These are phyloP conservation scores for Limnephilus auricula DNA, from an alignment of 2,888 invertebrate genomes.

Conservation along the genomic window DNA sequence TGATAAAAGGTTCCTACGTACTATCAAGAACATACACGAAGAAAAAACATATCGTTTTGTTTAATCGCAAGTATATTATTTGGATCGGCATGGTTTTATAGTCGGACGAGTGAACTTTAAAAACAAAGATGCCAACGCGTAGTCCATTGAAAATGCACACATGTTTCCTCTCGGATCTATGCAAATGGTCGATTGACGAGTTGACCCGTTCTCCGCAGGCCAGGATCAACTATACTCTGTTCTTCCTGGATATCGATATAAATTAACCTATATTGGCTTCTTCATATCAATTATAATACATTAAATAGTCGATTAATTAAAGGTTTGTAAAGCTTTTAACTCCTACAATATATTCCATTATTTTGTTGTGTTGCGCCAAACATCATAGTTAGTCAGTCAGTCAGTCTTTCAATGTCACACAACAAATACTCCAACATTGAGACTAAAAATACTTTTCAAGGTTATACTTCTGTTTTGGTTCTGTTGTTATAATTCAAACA, in stretches of 20 bases:
- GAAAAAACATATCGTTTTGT: neutral
- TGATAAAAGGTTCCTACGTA: too few species aligned
- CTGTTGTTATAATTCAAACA: too few species aligned
- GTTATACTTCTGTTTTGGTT: too few species aligned
- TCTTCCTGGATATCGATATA: neutral
- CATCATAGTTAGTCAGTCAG: too few species aligned
- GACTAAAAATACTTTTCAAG: too few species aligned
- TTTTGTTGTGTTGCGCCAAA: too few species aligned
- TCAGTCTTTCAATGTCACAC: too few species aligned
- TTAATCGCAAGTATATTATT: neutral
- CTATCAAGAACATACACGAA: neutral
- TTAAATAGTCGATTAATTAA: too few species aligned
- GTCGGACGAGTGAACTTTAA: neutral
- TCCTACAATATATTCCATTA: too few species aligned
- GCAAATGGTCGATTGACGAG: neutral
- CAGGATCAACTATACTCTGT: neutral
- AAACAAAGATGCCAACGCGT: neutral
- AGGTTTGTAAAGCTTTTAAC: too few species aligned
- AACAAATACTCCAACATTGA: too few species aligned
- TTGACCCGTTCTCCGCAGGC: neutral
- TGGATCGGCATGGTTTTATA: neutral
- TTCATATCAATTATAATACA: too few species aligned
- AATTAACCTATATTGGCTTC: neutral
- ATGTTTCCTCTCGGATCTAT: neutral
- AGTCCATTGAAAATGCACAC: neutral